Percentiles rank a stretch among this genome's conserved stretches.
These are phyloP conservation scores for Ganaspis brasiliensis DNA, from an alignment of 2,888 invertebrate genomes.

Conservation along the genomic window DNA sequence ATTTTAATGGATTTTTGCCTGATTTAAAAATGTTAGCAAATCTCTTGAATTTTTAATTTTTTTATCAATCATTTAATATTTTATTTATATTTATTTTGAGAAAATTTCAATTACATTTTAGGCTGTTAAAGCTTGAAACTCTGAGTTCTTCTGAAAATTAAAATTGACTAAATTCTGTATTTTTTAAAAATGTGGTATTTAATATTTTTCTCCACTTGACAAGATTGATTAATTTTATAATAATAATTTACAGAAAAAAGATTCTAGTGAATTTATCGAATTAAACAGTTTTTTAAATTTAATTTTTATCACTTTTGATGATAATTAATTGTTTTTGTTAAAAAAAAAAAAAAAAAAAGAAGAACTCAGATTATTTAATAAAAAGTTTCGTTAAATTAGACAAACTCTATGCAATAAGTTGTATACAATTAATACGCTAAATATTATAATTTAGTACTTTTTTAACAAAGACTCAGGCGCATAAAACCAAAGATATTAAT, in stretches of 20 bases:
- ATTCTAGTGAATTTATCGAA: too few relatives aligned
- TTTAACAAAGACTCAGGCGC: constrained; percentile 63
- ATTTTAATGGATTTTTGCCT: constrained; percentile 12
- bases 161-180: neutral
- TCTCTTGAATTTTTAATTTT: too few relatives aligned
- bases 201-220: too few relatives aligned
- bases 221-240: too few relatives aligned
- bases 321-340: too few relatives aligned
- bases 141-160: neutral
- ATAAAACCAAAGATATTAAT: constrained; percentile 79
- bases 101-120: neutral
- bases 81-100: neutral
- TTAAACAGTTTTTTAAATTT: too few relatives aligned
- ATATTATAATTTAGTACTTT: constrained; percentile 47
- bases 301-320: too few relatives aligned
- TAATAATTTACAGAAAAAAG: too few relatives aligned
- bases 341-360: neutral
- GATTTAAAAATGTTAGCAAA: neutral
- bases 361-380: neutral
- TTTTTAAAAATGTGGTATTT: too few relatives aligned
- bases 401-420: neutral
- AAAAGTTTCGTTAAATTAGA: constrained; percentile 32
- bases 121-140: neutral
- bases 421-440: neutral
- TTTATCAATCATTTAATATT: neutral